Base-by-base conservation (phyloP, 2,797 vertebrate species). In the Pempheris klunzingeri region DNA sequence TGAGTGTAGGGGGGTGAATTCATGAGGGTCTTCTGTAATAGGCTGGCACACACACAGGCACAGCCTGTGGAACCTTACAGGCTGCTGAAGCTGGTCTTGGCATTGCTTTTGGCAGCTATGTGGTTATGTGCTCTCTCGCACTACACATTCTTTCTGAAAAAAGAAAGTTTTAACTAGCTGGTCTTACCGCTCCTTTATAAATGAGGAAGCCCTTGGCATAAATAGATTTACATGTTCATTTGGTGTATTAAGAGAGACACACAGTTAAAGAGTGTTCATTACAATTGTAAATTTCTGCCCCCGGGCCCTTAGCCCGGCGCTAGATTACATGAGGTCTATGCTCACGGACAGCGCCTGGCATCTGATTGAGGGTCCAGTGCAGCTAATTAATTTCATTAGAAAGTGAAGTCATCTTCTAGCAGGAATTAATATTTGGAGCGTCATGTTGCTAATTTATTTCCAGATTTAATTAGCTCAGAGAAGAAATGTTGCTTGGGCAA, bases 371-470 rank as follows among this genome's bases (percentile, higher is more conserved):
- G 96, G 98, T 99, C 98, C 97, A 97, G 97, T 93, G 96, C 97
- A 97, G 97, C 97, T 99, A 99, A 99, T 99, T 99, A 99, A 99
- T 99, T 99, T 99, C 98, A 99, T 99, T 99, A 99, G 98, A 97
- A 99, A 99, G 98, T 99, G 97, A 99, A 99, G 98, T 99, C 98
- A 99, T 99, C 98, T 99, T 98, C 97, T 96, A 98, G 98, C 97
- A 97, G 97, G 98, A 99, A 99, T 99, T 99, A 99, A 99, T 99
- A 99, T 99, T 99, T 99, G 97, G 97, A 99, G 98, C 97, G 97
- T 98, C 97, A 97, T 98, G 97, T 98, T 98, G 97, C 98, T 99
- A 99, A 99, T 99, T 99, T 97, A 99, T 99, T 99, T 99, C 98
- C 97, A 99, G 97, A 99, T 99, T 99, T 99, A 99, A 99, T 99